Conservation (phyloP, 2,113 vertebrate genomes). For the Tringa solitaria region DNA sequence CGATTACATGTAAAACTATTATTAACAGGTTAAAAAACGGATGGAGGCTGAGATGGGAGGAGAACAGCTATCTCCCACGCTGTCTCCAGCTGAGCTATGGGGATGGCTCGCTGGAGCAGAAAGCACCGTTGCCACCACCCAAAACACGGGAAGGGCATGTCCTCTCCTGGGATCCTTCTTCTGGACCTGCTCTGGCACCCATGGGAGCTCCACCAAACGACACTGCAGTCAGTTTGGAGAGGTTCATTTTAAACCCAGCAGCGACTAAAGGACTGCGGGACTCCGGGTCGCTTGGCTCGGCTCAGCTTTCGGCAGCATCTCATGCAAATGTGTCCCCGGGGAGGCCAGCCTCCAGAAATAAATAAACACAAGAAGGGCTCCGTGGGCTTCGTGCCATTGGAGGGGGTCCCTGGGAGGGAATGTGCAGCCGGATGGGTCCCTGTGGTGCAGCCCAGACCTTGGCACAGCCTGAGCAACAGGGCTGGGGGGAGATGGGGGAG, state of each 20-base stretch:
- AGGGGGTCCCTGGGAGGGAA: background rate
- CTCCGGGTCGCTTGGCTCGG: background rate
- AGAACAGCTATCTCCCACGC: background rate
- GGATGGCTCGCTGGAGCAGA: background rate
- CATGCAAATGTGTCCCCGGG: background rate
- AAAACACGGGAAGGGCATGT: background rate
- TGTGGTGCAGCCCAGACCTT: accelerated
- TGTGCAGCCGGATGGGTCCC: accelerated
- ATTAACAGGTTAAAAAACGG: background rate
- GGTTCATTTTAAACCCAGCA: background rate
- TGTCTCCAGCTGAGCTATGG: background rate
- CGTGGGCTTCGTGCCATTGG: background rate
- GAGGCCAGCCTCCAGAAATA: background rate
- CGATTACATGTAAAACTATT: background rate
- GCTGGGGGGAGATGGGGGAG: too few species aligned
- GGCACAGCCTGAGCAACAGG: background rate
- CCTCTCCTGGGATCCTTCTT: background rate
- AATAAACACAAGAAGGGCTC: background rate
- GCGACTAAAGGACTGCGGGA: accelerated
- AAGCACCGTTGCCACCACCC: background rate
- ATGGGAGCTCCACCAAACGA: background rate
- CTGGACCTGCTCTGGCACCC: background rate
- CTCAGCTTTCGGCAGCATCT: background rate
- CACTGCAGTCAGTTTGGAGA: accelerated
- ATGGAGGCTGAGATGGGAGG: background rate